Conservation (phyloP, 2,797 vertebrate genomes). For the Emys orbicularis region DNA sequence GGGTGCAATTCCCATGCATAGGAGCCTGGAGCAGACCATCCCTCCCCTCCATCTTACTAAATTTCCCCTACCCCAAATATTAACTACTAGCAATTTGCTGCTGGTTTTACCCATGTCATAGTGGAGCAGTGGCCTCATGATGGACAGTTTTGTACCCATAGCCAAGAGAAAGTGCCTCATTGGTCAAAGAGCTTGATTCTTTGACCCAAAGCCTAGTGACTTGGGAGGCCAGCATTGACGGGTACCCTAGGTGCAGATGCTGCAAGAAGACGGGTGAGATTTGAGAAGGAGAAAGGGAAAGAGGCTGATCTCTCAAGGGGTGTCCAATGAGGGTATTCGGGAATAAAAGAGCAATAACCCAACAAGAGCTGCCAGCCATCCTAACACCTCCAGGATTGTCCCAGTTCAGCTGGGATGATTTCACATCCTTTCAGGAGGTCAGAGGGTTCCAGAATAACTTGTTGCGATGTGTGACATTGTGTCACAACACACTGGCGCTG, state of each 20-base stretch:
- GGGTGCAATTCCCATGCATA: neutral
- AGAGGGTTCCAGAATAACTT: neutral
- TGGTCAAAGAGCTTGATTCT: neutral
- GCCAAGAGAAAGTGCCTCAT: neutral
- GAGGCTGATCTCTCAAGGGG: neutral
- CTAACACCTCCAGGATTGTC: neutral
- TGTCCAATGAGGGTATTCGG: neutral
- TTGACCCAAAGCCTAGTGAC: neutral
- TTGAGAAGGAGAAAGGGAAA: neutral
- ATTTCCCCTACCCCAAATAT: neutral
- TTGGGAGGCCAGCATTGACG: neutral
- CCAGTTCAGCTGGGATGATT: neutral
- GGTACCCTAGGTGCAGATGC: neutral
- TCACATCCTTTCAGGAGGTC: neutral
- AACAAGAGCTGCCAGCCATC: neutral
- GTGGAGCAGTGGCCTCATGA: neutral
- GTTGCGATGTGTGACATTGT: neutral
- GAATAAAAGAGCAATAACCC: neutral
- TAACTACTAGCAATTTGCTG: neutral
- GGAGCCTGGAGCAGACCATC: neutral
- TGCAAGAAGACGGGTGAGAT: neutral
- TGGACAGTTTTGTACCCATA: neutral
- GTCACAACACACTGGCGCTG: neutral
- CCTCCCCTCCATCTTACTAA: neutral
- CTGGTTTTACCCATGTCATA: neutral